Base-by-base conservation (phyloP, 2,797 vertebrate species). In the Lagocephalus sceleratus region DNA sequence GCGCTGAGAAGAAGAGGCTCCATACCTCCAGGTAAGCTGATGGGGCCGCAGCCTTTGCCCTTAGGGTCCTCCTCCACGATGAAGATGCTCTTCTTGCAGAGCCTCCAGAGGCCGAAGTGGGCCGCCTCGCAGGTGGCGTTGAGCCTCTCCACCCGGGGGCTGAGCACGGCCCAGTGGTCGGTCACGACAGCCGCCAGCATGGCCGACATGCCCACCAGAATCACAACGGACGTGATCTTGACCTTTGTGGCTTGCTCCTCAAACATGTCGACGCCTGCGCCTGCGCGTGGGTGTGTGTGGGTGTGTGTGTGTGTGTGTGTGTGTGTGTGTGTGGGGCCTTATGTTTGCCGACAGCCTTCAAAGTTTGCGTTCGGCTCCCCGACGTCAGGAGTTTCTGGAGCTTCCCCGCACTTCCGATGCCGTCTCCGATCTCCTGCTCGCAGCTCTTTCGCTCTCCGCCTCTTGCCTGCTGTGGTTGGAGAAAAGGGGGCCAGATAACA, bases 161-260 rank as follows among this genome's bases (percentile, higher is more conserved):
- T 97, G 71, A 99, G 91, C 57, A 97, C 93, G 0, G 96, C 96
- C 97, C 97, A 99, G 83, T 97, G 92, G 85, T 99, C 95, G 0
- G 92, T 98, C 76, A 93, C 93, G 45, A 98, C 91, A 0, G 96
- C 96, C 0, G 90, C 90, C 48, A 94, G 80, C 88, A 95, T 94
- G 53, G 96, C 81, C 14, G 91, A 89, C 72, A 94, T 69, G 4
- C 97, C 97, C 23, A 93, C 87, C 64, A 97, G 48, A 54, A 96
- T 91, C 54, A 95, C 86, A 47, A 90, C 85, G 38, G 94, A 94
- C 0, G 93, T 90, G 82, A 93, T 68, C 35, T 92, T 93, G 10
- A 96, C 93, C 89, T 94, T 98, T 63, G 90, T 90, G 9, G 89
- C 85, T 79, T 94, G 90, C 76, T 82, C 89, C 75, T 91, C 85